Conservation (phyloP, 2,797 vertebrate genomes). For the Calcarius lapponicus region DNA sequence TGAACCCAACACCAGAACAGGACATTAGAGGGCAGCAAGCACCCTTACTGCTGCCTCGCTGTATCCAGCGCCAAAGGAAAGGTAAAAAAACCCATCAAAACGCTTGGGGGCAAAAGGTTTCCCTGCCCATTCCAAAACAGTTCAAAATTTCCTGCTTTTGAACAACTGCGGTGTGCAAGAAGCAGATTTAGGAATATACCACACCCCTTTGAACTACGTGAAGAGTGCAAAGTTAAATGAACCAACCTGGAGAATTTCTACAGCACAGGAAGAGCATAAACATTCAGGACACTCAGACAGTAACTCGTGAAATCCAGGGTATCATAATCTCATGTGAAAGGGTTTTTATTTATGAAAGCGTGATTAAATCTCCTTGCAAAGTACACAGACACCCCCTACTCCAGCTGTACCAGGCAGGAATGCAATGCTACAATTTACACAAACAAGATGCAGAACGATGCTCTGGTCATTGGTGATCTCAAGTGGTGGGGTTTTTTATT, state of each 20-base stretch:
- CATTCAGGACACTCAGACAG: background rate
- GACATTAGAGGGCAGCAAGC: constrained; percentile 21
- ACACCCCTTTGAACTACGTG: background rate
- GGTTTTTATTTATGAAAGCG: background rate
- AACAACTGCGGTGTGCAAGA: background rate
- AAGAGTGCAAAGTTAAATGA: background rate
- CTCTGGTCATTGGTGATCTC: background rate
- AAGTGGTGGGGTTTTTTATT: background rate
- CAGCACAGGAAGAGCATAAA: background rate
- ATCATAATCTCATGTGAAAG: background rate
- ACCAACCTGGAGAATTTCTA: background rate
- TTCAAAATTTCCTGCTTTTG: background rate
- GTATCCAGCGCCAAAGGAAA: background rate
- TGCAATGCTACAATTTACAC: background rate
- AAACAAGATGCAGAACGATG: background rate
- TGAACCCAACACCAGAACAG: background rate
- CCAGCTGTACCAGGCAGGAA: background rate
- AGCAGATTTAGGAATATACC: background rate
- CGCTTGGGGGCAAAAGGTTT: background rate
- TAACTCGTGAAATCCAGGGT: background rate
- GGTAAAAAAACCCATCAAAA: background rate
- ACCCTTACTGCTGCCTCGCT: background rate
- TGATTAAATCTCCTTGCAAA: background rate
- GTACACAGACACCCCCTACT: background rate
- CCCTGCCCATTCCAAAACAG: background rate